phyloP scores from a whole-genome alignment of 2,797 vertebrate genomes.

The Apodemus agrarius region DNA sequence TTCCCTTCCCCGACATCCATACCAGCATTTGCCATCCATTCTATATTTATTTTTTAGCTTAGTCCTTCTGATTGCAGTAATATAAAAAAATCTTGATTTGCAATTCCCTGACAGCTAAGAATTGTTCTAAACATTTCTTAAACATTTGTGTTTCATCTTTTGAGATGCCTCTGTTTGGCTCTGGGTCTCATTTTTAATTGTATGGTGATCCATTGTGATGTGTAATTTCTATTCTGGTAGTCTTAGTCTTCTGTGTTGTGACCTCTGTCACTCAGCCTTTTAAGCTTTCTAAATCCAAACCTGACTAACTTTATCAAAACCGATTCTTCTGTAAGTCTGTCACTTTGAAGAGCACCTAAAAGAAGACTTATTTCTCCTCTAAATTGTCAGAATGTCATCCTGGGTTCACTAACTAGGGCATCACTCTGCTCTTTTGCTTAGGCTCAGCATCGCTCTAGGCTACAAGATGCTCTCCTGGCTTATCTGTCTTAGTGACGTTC shows the following conservation, averaged over 20 bases:
- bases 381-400: neutral
- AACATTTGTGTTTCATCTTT: neutral
- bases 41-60: too few relatives aligned
- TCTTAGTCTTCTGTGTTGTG: neutral
- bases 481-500: too few relatives aligned
- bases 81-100: neutral
- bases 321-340: neutral
- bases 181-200: neutral
- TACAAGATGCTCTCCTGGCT: fast-evolving
- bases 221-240: neutral
- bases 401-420: neutral
- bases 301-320: neutral
- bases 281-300: neutral
- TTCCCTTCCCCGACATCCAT: neutral
- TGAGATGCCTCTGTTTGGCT: neutral
- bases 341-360: neutral
- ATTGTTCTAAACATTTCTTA: neutral
- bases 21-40: neutral
- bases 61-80: neutral
- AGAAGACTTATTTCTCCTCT: neutral
- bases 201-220: neutral
- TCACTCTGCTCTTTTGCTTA: neutral
- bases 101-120: neutral
- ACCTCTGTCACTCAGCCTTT: neutral
- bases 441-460: neutral